Base-by-base conservation (phyloP, 1,140 invertebrate species). In the Zophobas atratus region DNA sequence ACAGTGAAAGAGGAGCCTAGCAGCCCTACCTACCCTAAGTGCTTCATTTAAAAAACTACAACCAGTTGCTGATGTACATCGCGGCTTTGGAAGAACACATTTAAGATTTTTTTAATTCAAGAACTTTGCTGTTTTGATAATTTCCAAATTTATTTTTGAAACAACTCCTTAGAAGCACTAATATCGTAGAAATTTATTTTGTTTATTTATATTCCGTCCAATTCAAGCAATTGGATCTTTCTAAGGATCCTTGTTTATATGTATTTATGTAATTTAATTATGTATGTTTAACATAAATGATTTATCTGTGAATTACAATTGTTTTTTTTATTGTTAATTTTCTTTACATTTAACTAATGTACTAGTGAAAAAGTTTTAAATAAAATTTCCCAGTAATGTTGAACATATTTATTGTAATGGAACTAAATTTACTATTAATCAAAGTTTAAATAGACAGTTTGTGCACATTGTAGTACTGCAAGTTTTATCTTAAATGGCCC, bases 1-100 rank as follows among this genome's bases (percentile, higher is more conserved):
- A 49, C 70, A 70, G 84, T 86, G 2, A 88, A 88, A 77, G 87
- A 88, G 38, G 88, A 88, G 38, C 87, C 87, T 0, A 84, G 71
- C 67, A 84, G 83, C 41, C 85, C 86, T 63, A 77, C 85, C 38
- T 85, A 85, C 73, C 83, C 86, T 43, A 88, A 88, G 77, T 87
- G 85, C 82, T 88, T 84, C 78, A 86, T 87, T 84, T 87, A 84
- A 88, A 38, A 43, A 39, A 43, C 38, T 32, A 75, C 1, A 41
- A 76, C 43, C 43, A 8, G 8, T 46, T 60, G 57, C 49, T 55
- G 60, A 76, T 67, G 67, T 20, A 63, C 67, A 76, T 51, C 57
- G 55, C 70, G 67, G 48, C 39, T 43, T 67, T 39, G 38, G 43
- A 38, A n/a, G 1, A n/a, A 43, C 39, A 36, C 39, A 41, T 67